Percentiles rank a stretch among this genome's conserved stretches.
These are phyloP conservation scores for Monopis laevigella DNA, from an alignment of 2,888 invertebrate species.

Conservation along the genomic window DNA sequence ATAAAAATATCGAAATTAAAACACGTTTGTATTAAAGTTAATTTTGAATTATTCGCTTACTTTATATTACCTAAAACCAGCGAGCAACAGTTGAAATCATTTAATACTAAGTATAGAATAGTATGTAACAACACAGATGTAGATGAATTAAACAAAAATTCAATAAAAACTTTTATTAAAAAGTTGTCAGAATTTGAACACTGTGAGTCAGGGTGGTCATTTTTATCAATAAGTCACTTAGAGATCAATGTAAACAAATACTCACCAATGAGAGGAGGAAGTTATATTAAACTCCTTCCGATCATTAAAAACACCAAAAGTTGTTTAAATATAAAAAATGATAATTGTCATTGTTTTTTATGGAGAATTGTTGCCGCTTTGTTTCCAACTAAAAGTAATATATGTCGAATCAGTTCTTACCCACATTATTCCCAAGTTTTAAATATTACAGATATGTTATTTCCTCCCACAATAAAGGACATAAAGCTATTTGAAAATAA, in stretches of 20 bases:
- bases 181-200: conserved; percentile 2
- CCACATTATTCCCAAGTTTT: conserved; percentile 3
- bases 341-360: not conserved
- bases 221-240: no score
- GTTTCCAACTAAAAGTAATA: not conserved
- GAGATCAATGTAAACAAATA: not conserved
- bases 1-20: not conserved
- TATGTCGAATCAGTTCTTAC: conserved; percentile 1
- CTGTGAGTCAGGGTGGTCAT: conserved; percentile 6
- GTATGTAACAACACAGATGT: conserved; percentile 4
- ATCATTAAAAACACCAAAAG: conserved; percentile 4
- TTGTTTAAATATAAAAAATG: conserved; percentile 4
- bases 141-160: not conserved
- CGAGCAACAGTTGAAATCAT: conserved; percentile 4
- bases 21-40: not conserved
- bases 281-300: not conserved
- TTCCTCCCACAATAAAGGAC: not conserved
- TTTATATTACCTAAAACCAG: conserved; percentile 4
- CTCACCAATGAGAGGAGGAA: not conserved
- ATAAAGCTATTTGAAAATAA: conserved; percentile 8
- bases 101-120: conserved; percentile 7
- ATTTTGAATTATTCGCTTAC: conserved; percentile 8
- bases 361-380: not conserved
- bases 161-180: not conserved
- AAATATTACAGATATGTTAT: conserved; percentile 1